phyloP scores from a whole-genome alignment of 2,797 vertebrate species.

The Manis crassicaudata region DNA sequence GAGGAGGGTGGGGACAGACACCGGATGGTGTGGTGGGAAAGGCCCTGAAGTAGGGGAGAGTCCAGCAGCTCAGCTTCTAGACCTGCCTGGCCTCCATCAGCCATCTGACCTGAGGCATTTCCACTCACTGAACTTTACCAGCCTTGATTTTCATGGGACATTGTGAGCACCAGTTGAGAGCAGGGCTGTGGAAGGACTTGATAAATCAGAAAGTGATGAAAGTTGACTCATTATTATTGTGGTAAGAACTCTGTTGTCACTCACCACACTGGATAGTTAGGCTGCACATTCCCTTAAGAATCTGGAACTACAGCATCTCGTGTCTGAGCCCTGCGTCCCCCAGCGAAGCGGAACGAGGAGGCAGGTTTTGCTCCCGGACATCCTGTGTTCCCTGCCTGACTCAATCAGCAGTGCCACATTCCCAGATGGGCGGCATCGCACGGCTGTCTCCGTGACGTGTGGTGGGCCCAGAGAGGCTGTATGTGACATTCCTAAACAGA shows the following conservation, averaged over 20 bases:
- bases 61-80: not conserved
- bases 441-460: not conserved
- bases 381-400: not conserved
- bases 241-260: not conserved
- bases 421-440: not conserved
- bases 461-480: not conserved
- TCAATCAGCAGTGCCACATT: not conserved
- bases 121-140: not conserved
- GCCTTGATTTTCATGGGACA: not conserved
- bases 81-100: not conserved
- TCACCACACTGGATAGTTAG: not conserved
- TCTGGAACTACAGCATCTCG: not conserved
- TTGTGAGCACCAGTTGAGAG: not conserved
- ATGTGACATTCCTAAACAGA: constrained; percentile 60
- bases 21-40: fast-evolving
- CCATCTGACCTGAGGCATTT: not conserved
- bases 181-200: not conserved
- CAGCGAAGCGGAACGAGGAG: not conserved
- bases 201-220: not conserved
- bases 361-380: not conserved
- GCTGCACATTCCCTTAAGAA: not conserved
- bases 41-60: fast-evolving
- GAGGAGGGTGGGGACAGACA: not conserved
- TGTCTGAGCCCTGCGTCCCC: not conserved
- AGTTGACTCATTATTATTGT: not conserved